Conservation (phyloP, 2,888 invertebrate species). For the Mesodorylaimus sp. region DNA sequence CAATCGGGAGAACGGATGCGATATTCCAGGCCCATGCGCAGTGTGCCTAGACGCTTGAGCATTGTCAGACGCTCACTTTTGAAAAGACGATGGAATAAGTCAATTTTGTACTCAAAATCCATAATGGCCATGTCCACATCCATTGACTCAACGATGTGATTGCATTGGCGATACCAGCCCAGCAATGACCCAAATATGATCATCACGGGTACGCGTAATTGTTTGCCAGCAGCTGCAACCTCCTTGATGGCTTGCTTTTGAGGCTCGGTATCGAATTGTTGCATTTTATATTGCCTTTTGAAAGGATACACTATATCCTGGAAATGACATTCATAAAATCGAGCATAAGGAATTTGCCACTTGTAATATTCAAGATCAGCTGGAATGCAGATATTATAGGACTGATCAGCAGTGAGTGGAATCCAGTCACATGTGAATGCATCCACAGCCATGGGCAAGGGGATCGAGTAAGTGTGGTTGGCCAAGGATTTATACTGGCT, state of each 20-base stretch:
- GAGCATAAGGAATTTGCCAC: neutral
- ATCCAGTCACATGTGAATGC: neutral
- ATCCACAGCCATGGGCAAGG: neutral
- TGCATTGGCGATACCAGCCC: slow-evolving; percentile 9
- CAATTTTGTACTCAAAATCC: neutral
- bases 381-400: neutral
- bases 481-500: neutral
- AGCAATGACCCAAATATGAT: neutral
- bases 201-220: neutral
- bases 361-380: neutral
- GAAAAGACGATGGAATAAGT: neutral
- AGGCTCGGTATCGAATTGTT: neutral
- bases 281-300: neutral
- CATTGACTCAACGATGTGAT: neutral
- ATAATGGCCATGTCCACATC: slow-evolving; percentile 1
- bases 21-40: neutral
- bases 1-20: neutral
- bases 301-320: neutral
- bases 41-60: neutral
- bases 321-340: neutral
- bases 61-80: neutral
- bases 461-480: neutral
- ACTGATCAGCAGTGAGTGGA: no score
- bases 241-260: neutral
- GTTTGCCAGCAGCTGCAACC: neutral